Base-by-base conservation (phyloP, 2,888 invertebrate genomes). In the Trichogramma dendrolimi region DNA sequence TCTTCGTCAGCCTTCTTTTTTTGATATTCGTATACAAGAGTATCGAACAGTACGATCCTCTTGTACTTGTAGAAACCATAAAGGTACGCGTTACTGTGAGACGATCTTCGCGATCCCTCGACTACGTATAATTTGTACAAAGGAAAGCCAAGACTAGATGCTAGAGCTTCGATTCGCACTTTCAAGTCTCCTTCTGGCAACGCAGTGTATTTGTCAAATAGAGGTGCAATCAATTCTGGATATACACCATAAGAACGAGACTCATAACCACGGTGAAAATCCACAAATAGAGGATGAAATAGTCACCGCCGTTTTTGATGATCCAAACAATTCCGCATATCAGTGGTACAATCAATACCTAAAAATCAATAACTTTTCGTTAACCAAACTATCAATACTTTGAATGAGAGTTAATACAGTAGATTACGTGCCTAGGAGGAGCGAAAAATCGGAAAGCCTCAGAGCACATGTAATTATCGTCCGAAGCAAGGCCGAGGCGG, bases 231-330 rank as follows among this genome's bases (percentile, higher is more conserved):
- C 58, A 93, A 89, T 71, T 96, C 91, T 10, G 98, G 97, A 80
- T 98, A 98, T 62, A 93, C 6, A 94, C 93, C 73, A 96, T 83
- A 65, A 98, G 80, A 65, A 95, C 78, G 69, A 99, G 80, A 6
- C 91, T 88, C 38, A 93, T 86, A 6, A 90, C 77, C 46, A 94
- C 89, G 6, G 90, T 87, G 77, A 97, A 96, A 2, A 91, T 75
- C 98, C 98, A 99, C n/a, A 97, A 82, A 86, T 95, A 98, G 59
- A 96, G 83, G 75, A 96, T 97, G 84, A 99, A 98, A 81, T 92
- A 94, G 63, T 92, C 88, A 5, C 98, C 99, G 54, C 97, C 96
- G 62, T 89, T 86, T 81, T 92, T 88, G 4, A 94, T 87, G 62
- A 94, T 92, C 73, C 86, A 89, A 61, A 94, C 86, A 6, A 90